Conservation (phyloP, 2,888 invertebrate genomes). For the Nomada ferruginata region DNA sequence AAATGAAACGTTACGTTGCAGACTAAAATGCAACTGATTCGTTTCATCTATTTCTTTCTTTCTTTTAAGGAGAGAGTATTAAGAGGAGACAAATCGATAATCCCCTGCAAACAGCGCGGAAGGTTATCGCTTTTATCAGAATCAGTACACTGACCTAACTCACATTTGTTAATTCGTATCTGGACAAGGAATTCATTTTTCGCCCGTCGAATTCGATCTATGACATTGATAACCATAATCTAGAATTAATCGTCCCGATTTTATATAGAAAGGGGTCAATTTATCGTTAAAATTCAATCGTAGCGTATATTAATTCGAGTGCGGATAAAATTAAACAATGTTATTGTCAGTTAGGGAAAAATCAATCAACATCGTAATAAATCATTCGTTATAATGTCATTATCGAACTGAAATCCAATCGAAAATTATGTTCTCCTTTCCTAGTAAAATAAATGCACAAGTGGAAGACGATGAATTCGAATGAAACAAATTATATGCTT, state of each 20-base stretch:
- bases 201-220: neutral
- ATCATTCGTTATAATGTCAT: no score
- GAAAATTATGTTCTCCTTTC: no score
- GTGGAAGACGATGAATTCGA: neutral
- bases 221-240: neutral
- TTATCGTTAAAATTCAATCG: neutral
- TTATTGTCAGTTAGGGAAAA: no score
- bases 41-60: no score
- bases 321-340: neutral
- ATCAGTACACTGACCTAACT: constrained; percentile 42
- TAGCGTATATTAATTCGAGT: neutral
- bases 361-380: no score
- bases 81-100: neutral
- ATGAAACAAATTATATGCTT: neutral
- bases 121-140: constrained; percentile 35
- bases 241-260: neutral
- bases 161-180: constrained; percentile 3
- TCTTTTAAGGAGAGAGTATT: constrained; percentile 1
- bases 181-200: neutral
- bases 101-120: neutral
- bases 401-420: no score
- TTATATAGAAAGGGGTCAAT: neutral
- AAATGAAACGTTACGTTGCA: no score
- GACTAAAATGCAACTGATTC: no score
- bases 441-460: no score